These are phyloP conservation scores for Drosophila austrosaltans DNA, from an alignment of 2,888 invertebrate species.

Conservation along the genomic window DNA sequence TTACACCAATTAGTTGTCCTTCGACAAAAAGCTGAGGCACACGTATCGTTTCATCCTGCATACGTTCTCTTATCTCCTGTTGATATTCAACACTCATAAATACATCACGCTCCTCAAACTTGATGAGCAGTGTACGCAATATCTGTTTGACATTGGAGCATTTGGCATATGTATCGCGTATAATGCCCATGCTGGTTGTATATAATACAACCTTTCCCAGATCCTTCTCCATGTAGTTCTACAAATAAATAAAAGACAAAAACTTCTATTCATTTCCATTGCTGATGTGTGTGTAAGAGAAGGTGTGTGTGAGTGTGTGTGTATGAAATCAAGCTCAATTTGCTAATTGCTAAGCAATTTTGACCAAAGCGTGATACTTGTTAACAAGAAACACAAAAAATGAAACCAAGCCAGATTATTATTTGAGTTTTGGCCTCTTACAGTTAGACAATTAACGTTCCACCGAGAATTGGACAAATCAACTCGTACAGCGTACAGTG, in stretches of 20 bases:
- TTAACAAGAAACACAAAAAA: constrained; percentile 14
- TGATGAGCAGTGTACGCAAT: constrained; percentile 93
- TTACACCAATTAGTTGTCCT: constrained; percentile 93
- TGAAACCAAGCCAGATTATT: constrained; percentile 15
- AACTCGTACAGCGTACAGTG: not conserved
- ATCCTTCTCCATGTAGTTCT: constrained; percentile 96
- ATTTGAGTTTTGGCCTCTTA: constrained; percentile 2
- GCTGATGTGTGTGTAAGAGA: not conserved
- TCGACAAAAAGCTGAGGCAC: constrained; percentile 97
- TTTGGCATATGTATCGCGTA: constrained; percentile 94
- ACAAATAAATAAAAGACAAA: constrained; percentile 67
- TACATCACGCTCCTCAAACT: constrained; percentile 96
- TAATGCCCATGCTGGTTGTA: constrained; percentile 96
- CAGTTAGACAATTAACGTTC: not conserved
- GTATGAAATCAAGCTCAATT: constrained; percentile 6
- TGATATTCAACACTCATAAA: constrained; percentile 96
- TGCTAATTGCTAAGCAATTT: constrained; percentile 37
- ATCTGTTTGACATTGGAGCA: constrained; percentile 97
- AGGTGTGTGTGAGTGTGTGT: not conserved
- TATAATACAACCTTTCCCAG: constrained; percentile 96
- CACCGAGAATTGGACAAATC: constrained; percentile 7
- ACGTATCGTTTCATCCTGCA: constrained; percentile 89
- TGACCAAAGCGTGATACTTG: constrained; percentile 37
- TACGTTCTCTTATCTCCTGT: constrained; percentile 93
- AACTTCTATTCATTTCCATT: constrained; percentile 24